Conservation (phyloP, 2,888 invertebrate genomes). For the Atrina japonica region DNA sequence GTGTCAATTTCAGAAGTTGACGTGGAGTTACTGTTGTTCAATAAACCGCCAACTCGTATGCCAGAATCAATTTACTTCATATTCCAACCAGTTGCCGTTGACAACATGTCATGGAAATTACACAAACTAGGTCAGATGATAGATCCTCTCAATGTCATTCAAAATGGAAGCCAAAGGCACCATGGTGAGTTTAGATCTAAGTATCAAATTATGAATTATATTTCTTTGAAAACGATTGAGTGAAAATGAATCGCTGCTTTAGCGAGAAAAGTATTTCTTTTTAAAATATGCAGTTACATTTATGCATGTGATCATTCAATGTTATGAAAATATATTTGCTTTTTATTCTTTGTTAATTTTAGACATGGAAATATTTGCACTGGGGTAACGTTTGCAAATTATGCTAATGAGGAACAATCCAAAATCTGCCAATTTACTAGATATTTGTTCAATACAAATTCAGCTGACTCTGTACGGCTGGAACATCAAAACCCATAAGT, state of each 20-base stretch:
- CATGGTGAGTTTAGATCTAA: constrained; percentile 64
- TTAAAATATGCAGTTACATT: too few relatives aligned
- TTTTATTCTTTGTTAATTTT: too few relatives aligned
- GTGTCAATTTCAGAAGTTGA: constrained; percentile 63
- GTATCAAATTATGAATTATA: background rate
- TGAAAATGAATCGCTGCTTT: background rate
- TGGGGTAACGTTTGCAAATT: too few relatives aligned
- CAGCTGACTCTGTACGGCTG: too few relatives aligned
- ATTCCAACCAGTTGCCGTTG: constrained; percentile 60
- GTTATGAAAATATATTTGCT: too few relatives aligned
- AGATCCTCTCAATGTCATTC: constrained; percentile 69
- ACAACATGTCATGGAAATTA: constrained; percentile 57
- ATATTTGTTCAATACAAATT: too few relatives aligned
- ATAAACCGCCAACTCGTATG: constrained; percentile 72
- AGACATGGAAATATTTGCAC: too few relatives aligned
- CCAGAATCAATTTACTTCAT: constrained; percentile 71
- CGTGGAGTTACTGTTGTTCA: constrained; percentile 69
- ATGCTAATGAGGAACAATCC: too few relatives aligned
- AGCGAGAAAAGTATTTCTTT: too few relatives aligned
- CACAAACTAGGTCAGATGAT: constrained; percentile 68
- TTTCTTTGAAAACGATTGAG: background rate
- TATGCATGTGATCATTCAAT: too few relatives aligned
- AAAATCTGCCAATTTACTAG: too few relatives aligned
- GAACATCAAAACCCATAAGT: too few relatives aligned
- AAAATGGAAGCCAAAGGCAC: constrained; percentile 74